Base-by-base conservation (phyloP, 1,140 invertebrate genomes). In the Eulimnadia texana region DNA sequence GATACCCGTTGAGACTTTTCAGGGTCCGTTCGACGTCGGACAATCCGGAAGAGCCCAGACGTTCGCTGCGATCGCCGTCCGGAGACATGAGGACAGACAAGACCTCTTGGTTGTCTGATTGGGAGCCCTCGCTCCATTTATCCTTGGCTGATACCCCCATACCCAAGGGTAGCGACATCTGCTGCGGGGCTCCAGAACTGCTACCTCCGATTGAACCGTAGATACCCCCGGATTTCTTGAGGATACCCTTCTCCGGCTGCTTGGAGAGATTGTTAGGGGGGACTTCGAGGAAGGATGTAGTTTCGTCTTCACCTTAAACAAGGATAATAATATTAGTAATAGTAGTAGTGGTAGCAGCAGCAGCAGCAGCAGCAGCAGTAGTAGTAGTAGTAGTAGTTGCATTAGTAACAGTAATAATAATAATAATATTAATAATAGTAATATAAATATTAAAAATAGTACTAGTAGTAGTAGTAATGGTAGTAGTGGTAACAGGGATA, bases 1-100 rank as follows among this genome's bases (percentile, higher is more conserved):
- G 90, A 71, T 94, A 95, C 2, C 90, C 90, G 74, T 93, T 92
- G 6, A 94, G 74, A 55, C 82, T 89, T 74, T 90, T 89, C 10
- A 93, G 74, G 1, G 82, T 89, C 47, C 85, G 73, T 69, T 93
- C 87, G 66, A 93, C 86, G 67, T 91, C 71, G 2, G 72, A 72
- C 24, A 76, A 68, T n/a, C 65, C 56, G 60, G 72, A 68, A 53
- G 55, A 49, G 3, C 58, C 49, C 22, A 56, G 24, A 20, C 53
- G 56, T 9, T 51, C 50, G 25, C 49, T 49, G 24, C 54, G 58
- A 16, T 58, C 62, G 19, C 47, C 50, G 19, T 53, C 62, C 19
- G 62, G 62, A 20, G 62, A 64, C 23, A 64, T 53, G 0, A 58
- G 13, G 16, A 60, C 42, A n/a, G 62, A 64, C 52, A 64, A 54